Base-by-base conservation (phyloP, 2,888 invertebrate genomes). In the Spodoptera littoralis region DNA sequence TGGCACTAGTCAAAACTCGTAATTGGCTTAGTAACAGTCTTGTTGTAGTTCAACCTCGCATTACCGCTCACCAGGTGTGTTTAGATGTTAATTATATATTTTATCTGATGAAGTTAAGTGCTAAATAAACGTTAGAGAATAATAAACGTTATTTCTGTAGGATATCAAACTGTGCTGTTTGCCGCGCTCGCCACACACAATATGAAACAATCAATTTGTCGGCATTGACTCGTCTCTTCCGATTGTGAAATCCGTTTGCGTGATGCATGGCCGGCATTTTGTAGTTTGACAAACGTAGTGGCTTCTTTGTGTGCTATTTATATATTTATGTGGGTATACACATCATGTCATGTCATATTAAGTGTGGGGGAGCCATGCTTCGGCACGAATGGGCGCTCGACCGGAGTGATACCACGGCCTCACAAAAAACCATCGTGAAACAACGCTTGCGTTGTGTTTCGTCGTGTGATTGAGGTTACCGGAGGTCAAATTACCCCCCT, bases 1-100 rank as follows among this genome's bases (percentile, higher is more conserved):
- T 36, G 47, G 45, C n/a, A 43, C 54, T 42, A 58, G 22, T 58
- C 50, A 71, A 65, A 57, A 60, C 58, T 51, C 43, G n/a, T 41
- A 54, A 65, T 48, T 51, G 24, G 5, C 13, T 57, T 42, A n/a
- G 11, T 47, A 71, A 54, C 53, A 51, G 60, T 4, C 65, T 65
- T 11, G 65, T 60, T 44, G 44, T 9, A 36, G 9, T 5, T 64
- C 46, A 54, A 53, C 44, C 27, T 65, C 24, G 6, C 45, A n/a
- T 24, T 43, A 47, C 5, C 41, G 22, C 53, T 54, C 42, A 53
- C 48, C 49, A 69, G 56, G 47, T n/a, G 69, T 11, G 12, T 24
- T 49, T 13, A 55, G 22, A 45, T 57, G 12, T 53, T 56, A 42
- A 45, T 45, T 30, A 44, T 24, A 47, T 41, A 51, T 54, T 67